These are phyloP conservation scores for Phymorhynchus buccinoides DNA, from an alignment of 1,140 invertebrate genomes.

Conservation along the genomic window DNA sequence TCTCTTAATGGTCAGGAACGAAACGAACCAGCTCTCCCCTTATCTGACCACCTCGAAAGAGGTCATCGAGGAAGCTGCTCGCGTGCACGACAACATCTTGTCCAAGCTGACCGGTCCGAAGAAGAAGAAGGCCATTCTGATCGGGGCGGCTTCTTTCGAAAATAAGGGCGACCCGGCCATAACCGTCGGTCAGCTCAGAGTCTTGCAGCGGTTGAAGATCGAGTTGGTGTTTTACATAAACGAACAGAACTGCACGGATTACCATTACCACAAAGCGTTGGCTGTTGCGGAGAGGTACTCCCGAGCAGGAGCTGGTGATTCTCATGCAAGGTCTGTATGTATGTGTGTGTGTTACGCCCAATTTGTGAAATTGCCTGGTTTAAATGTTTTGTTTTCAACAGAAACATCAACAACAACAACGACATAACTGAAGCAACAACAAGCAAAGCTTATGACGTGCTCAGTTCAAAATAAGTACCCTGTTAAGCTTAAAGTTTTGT, in stretches of 20 bases:
- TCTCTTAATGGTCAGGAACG: not conserved
- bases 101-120: not conserved
- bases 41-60: constrained; percentile 21
- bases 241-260: constrained; percentile 27
- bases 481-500: too few relatives aligned
- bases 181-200: constrained; percentile 33
- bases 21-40: constrained; percentile 27
- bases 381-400: too few relatives aligned
- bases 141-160: constrained; percentile 32
- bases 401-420: too few relatives aligned
- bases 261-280: not conserved
- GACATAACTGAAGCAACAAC: too few relatives aligned
- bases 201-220: constrained; percentile 24
- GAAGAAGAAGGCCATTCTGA: constrained; percentile 35
- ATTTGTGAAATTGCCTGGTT: too few relatives aligned
- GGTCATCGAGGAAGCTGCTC: constrained; percentile 28
- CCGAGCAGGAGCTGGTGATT: constrained; percentile 34
- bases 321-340: constrained; percentile 40
- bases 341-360: too few relatives aligned
- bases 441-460: too few relatives aligned
- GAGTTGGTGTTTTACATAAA: constrained; percentile 38
- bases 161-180: constrained; percentile 35
- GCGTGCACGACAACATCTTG: constrained; percentile 19
- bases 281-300: not conserved
- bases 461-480: too few relatives aligned